Evolutionary conservation across 2,113 vertebrate species (phyloP), one percentile per base, ranked within the genome.

Genomic region (Apeltes quadracus): DNA sequence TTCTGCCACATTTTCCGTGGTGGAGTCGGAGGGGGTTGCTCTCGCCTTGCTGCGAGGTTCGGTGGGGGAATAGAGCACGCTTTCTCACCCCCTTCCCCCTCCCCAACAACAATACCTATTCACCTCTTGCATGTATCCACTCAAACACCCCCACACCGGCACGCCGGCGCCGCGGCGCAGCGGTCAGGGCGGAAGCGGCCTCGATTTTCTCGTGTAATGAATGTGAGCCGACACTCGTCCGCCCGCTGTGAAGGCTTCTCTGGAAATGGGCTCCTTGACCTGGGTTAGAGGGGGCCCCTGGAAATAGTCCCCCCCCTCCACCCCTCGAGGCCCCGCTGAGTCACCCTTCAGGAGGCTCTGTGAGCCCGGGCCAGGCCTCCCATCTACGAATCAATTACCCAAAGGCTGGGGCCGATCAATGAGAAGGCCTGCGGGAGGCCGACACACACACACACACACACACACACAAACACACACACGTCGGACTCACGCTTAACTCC

Each of bases 311-410:
- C 70, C 50, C 66, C 70, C 22, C 71, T 78, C 77, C 54, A 34
- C 50, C 8, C 58, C 5, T 65, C 11, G 18, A 56, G 72, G 81
- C 57, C 79, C 82, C 74, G 83, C 56, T 65, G 86, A 88, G 87
- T 91, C 85, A 75, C 70, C 87, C 87, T 87, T 63, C 74, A 79
- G 79, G 85, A 84, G 86, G 86, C 88, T 82, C 86, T 81, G 62
- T 72, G 74, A 87, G 86, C 16, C 56, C 38, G 6, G 75, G 73
- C 79, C 70, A 73, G 76, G 63, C 82, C 83, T 90, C 85, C 88
- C 89, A 93, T 92, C 90, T 92, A 87, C 86, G 86, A 93, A 93
- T 92, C 93, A 92, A 93, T 93, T 92, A 89, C 85, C 1, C 23
- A 71, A 69, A 85, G 88, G 54, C 82, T 76, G 82, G 78, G 74